Percentiles rank a stretch among this genome's conserved stretches.
phyloP scores from a whole-genome alignment of 53 echinoderm and acorn worm species.

The Pentamera pediparva region DNA sequence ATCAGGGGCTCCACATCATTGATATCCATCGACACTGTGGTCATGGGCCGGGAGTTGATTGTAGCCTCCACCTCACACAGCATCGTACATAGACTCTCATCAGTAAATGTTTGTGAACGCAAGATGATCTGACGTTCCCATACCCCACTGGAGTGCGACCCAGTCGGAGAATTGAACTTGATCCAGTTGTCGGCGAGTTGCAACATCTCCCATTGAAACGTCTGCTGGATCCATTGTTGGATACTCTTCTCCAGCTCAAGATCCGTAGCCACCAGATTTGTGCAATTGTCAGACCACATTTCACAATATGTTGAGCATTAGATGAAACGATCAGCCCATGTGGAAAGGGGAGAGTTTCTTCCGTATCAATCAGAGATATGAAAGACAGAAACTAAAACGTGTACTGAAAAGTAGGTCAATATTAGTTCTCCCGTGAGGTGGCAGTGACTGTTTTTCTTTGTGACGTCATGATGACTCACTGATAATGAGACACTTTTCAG shows the following conservation, averaged over 20 bases:
- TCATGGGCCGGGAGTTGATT: slow-evolving; percentile 16
- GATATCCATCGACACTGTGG: background rate
- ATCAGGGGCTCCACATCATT: slow-evolving; percentile 30
- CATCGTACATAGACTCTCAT: slow-evolving; percentile 24
- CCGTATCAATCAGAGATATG: no score
- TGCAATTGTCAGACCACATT: slow-evolving; percentile 43
- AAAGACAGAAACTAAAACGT: no score
- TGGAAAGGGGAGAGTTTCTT: no score
- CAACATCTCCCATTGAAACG: slow-evolving; percentile 11
- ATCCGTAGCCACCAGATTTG: slow-evolving; percentile 37
- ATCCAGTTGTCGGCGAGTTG: slow-evolving; percentile 30
- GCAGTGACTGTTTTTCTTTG: no score
- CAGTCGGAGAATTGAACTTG: slow-evolving; percentile 41
- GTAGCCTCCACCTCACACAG: slow-evolving; percentile 29
- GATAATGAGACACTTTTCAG: no score
- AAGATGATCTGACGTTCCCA: slow-evolving; percentile 33
- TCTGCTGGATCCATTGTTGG: slow-evolving; percentile 11
- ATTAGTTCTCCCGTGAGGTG: no score
- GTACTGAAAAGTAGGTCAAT: no score
- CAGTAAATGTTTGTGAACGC: slow-evolving; percentile 9
- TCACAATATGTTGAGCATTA: no score
- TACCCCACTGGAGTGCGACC: slow-evolving; percentile 19
- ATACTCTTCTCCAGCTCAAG: slow-evolving; percentile 19
- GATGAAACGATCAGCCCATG: no score
- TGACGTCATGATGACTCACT: no score